A percentile compares a stretch with the other conserved stretches of the same genome.
Conservation (phyloP, 2,113 vertebrate genomes). For the Chrysemys picta region DNA sequence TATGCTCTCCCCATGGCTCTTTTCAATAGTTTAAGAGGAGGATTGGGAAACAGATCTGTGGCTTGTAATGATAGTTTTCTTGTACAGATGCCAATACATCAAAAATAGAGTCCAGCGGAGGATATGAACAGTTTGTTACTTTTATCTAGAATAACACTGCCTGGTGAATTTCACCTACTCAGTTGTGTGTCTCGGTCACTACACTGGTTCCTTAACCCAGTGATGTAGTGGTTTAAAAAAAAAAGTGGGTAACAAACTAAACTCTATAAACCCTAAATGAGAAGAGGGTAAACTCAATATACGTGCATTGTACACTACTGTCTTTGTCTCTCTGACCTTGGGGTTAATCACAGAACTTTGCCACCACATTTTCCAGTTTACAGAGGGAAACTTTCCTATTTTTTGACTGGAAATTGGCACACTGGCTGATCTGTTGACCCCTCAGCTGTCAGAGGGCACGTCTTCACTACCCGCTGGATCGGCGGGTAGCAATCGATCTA, state of each 20-base stretch:
- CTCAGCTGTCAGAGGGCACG: not conserved
- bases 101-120: not conserved
- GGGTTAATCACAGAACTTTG: conserved; percentile 41
- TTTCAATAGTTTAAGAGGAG: conserved; percentile 5
- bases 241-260: too few relatives aligned
- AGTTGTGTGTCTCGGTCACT: conserved; percentile 24
- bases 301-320: too few relatives aligned
- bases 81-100: conserved; percentile 24
- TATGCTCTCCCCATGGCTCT: not conserved
- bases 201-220: too few relatives aligned
- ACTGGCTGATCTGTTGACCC: conserved; percentile 8
- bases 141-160: not conserved
- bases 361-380: conserved; percentile 34
- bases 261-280: too few relatives aligned
- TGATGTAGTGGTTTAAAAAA: too few relatives aligned
- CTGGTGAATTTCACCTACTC: conserved; percentile 37
- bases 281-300: too few relatives aligned
- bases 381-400: conserved; percentile 30
- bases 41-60: conserved; percentile 39
- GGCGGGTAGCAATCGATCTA: too few relatives aligned
- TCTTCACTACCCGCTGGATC: too few relatives aligned
- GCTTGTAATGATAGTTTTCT: conserved; percentile 39
- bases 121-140: not conserved
- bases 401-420: not conserved
- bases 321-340: conserved; percentile 38